phyloP scores from a whole-genome alignment of 2,888 invertebrate genomes.

The Troilus luridus region DNA sequence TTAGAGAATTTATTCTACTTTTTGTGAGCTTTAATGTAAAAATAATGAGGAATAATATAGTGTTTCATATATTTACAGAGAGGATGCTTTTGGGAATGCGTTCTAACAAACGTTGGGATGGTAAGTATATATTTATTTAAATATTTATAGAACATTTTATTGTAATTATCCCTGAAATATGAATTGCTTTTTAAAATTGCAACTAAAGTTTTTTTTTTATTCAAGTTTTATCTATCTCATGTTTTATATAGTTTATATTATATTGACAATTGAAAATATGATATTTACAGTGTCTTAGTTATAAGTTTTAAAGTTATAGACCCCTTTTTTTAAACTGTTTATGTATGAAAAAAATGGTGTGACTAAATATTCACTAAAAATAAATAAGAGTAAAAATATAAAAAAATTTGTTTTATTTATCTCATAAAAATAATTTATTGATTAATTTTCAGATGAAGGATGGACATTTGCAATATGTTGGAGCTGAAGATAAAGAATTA shows the following conservation, averaged over 20 bases:
- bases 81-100: not conserved
- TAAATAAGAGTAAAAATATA: not conserved
- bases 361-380: not conserved
- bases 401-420: not conserved
- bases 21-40: not conserved
- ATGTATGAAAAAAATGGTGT: too few species aligned
- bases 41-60: not conserved
- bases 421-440: not conserved
- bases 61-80: not conserved
- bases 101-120: constrained; percentile 7
- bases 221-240: not conserved
- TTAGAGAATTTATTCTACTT: too few species aligned
- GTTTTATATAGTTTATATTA: too few species aligned
- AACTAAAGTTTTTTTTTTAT: not conserved
- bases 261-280: too few species aligned
- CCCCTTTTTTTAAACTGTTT: too few species aligned
- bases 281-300: too few species aligned
- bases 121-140: not conserved
- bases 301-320: too few species aligned
- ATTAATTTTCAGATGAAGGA: not conserved
- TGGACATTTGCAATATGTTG: constrained; percentile 4
- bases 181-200: not conserved
- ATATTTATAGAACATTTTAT: not conserved
- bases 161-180: too few species aligned
- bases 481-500: not conserved